Evolutionary conservation across 2,113 vertebrate genomes (phyloP).

Genomic region (Saiga tatarica): DNA sequence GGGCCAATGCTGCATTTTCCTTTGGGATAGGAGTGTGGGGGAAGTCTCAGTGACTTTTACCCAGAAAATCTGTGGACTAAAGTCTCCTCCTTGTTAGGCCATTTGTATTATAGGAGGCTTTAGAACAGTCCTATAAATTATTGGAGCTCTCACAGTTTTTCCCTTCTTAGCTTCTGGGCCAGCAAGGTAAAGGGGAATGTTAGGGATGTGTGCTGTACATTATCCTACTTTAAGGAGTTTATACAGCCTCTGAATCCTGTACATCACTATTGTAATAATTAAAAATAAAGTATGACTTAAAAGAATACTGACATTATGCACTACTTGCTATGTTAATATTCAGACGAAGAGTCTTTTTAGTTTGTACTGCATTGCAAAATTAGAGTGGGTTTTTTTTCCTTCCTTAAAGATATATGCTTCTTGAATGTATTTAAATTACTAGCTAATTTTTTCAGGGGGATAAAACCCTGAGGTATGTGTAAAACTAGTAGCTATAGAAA

Average conservation of each 20-base stretch:
- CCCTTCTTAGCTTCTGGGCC: conserved; percentile 20
- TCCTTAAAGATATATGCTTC: conserved; percentile 50
- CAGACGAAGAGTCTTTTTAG: conserved; percentile 54
- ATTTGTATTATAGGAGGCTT: conserved; percentile 71
- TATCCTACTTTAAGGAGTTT: conserved; percentile 50
- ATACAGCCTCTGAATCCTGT: conserved; percentile 32
- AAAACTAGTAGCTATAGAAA: conserved; percentile 83
- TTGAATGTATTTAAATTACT: conserved; percentile 81
- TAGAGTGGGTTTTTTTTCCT: not conserved
- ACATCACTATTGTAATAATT: conserved; percentile 63
- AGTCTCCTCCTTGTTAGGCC: conserved; percentile 50
- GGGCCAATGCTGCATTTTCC: conserved; percentile 60
- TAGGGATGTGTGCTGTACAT: conserved; percentile 39
- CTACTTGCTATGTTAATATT: conserved; percentile 51
- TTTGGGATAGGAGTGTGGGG: conserved; percentile 23
- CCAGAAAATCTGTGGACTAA: conserved; percentile 56
- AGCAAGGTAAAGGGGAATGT: conserved; percentile 54
- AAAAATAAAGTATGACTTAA: conserved; percentile 62
- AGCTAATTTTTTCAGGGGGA: conserved; percentile 70
- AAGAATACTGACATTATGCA: conserved; percentile 47
- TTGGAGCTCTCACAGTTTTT: conserved; percentile 44
- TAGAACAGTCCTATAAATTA: conserved; percentile 72
- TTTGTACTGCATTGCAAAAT: conserved; percentile 71
- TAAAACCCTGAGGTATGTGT: conserved; percentile 76
- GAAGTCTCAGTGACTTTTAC: conserved; percentile 62